Evolutionary conservation across 1,140 invertebrate genomes (phyloP).

Genomic region (Formica selysi): DNA sequence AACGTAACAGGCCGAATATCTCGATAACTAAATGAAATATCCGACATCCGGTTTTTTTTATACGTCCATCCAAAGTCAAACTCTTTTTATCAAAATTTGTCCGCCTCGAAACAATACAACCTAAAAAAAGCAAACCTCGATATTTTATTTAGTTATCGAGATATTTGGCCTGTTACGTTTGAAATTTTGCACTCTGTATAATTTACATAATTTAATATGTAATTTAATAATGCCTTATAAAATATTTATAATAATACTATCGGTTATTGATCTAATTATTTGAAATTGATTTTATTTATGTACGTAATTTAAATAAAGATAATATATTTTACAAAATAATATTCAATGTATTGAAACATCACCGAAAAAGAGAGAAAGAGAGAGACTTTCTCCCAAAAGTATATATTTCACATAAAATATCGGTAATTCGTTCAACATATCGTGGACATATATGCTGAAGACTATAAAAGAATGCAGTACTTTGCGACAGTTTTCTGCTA

Average conservation of each 20-base stretch:
- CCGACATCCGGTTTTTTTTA: too few relatives aligned
- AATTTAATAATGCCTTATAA: too few relatives aligned
- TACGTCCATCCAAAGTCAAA: too few relatives aligned
- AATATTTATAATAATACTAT: not conserved
- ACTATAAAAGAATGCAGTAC: not conserved
- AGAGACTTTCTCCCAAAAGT: not conserved
- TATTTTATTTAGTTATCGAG: too few relatives aligned
- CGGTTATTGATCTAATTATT: not conserved
- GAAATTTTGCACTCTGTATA: too few relatives aligned
- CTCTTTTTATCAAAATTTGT: too few relatives aligned
- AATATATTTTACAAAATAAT: not conserved
- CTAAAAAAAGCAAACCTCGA: too few relatives aligned
- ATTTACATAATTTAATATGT: too few relatives aligned
- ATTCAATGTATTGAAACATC: not conserved
- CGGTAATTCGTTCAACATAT: slow-evolving; percentile 44
- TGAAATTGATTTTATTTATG: slow-evolving; percentile 25
- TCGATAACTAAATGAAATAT: too few relatives aligned
- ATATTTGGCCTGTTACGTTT: too few relatives aligned
- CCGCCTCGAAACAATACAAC: too few relatives aligned
- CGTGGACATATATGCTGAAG: not conserved
- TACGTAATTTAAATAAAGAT: not conserved
- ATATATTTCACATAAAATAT: not conserved
- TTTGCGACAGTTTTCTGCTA: slow-evolving; percentile 6
- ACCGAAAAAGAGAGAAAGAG: not conserved
- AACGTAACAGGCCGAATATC: too few relatives aligned